Conservation (phyloP, 2,797 vertebrate genomes). For the Crocidura indochinensis region DNA sequence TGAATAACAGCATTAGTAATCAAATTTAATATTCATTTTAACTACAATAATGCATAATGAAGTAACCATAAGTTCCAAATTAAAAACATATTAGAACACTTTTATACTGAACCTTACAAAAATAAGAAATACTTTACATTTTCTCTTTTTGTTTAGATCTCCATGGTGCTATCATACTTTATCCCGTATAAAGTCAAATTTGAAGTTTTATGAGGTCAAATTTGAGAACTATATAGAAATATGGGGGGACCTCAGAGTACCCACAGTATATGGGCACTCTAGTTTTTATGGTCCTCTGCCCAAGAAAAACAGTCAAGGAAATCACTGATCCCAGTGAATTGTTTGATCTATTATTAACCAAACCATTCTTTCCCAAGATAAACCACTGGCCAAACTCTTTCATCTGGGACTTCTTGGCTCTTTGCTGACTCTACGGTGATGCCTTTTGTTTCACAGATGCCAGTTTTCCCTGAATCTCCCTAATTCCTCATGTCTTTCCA, state of each 20-base stretch:
- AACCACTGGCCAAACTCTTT: not conserved
- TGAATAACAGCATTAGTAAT: not conserved
- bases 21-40: slow-evolving; percentile 46
- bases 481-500: not conserved
- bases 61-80: slow-evolving; percentile 31
- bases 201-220: not conserved
- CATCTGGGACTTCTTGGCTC: not conserved
- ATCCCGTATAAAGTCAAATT: not conserved
- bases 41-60: slow-evolving; percentile 45
- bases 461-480: not conserved
- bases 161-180: not conserved
- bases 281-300: not conserved
- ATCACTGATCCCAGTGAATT: not conserved
- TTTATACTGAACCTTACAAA: slow-evolving; percentile 35
- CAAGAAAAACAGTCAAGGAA: not conserved
- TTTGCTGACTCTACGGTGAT: not conserved
- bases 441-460: not conserved
- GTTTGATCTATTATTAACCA: not conserved
- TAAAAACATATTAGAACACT: slow-evolving; percentile 26
- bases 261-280: not conserved
- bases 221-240: not conserved
- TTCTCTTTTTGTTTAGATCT: slow-evolving; percentile 59
- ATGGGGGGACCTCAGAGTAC: not conserved
- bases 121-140: not conserved
- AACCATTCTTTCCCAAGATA: slow-evolving; percentile 25